Evolutionary conservation across 2,888 invertebrate genomes (phyloP).

Genomic region (Ceraclea dissimilis): DNA sequence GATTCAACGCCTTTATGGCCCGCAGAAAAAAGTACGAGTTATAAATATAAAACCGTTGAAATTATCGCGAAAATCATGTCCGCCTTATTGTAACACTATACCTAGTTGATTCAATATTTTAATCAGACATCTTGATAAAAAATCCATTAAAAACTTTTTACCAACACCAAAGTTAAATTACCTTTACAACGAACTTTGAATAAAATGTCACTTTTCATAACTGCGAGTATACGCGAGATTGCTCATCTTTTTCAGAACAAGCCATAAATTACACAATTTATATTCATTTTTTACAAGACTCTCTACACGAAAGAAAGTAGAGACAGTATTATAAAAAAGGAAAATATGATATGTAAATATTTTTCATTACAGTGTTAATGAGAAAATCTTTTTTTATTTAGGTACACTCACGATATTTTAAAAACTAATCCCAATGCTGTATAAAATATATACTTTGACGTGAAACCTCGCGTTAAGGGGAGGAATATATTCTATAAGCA

Average conservation of each 20-base stretch:
- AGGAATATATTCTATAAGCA: too few species aligned
- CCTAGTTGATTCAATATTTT: constrained; percentile 24
- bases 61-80: constrained; percentile 13
- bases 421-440: too few species aligned
- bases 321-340: constrained; percentile 3
- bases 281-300: not conserved
- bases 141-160: constrained; percentile 26
- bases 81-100: constrained; percentile 15
- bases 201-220: constrained; percentile 21
- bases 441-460: too few species aligned
- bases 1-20: not conserved
- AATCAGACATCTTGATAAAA: constrained; percentile 27
- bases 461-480: too few species aligned
- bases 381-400: not conserved
- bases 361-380: not conserved
- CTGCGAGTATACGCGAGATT: constrained; percentile 4
- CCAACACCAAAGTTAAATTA: constrained; percentile 26
- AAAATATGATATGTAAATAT: constrained; percentile 11
- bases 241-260: constrained; percentile 5
- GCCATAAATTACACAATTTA: constrained; percentile 3
- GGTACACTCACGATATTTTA: too few species aligned
- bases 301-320: constrained; percentile 1
- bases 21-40: not conserved
- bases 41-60: not conserved
- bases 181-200: constrained; percentile 19